Evolutionary conservation across 2,888 invertebrate species (phyloP).

Genomic region (Polyommatus icarus): DNA sequence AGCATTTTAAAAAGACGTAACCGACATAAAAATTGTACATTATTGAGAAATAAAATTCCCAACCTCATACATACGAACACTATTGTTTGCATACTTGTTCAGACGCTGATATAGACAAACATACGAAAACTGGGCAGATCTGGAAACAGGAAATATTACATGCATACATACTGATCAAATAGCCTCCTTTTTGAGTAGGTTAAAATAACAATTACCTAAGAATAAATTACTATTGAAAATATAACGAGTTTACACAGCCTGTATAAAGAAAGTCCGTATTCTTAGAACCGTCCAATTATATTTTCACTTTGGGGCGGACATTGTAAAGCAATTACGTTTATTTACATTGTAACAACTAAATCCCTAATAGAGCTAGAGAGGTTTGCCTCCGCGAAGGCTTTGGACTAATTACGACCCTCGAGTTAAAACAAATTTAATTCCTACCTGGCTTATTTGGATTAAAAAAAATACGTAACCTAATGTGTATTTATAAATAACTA

Average conservation of each 20-base stretch:
- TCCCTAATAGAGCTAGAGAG: not conserved
- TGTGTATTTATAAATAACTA: too few relatives aligned
- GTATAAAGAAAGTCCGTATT: not conserved
- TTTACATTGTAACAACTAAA: not conserved
- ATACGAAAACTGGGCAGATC: too few relatives aligned
- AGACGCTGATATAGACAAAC: too few relatives aligned
- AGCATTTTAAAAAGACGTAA: too few relatives aligned
- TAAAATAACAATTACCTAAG: too few relatives aligned
- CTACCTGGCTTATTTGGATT: not conserved
- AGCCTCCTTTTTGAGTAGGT: too few relatives aligned
- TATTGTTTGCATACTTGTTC: too few relatives aligned
- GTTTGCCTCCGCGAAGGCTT: not conserved
- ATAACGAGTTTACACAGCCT: not conserved
- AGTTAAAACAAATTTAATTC: not conserved
- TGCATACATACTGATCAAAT: too few relatives aligned
- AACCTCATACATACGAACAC: too few relatives aligned
- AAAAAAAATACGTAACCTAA: not conserved
- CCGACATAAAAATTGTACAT: too few relatives aligned
- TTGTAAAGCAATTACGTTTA: constrained; percentile 3
- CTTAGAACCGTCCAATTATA: constrained; percentile 5
- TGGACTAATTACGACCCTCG: not conserved
- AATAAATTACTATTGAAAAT: not conserved
- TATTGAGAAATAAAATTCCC: too few relatives aligned
- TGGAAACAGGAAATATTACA: too few relatives aligned
- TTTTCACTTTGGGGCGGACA: not conserved